Base-by-base conservation (phyloP, 2,797 vertebrate genomes). In the Moxostoma hubbsi region DNA sequence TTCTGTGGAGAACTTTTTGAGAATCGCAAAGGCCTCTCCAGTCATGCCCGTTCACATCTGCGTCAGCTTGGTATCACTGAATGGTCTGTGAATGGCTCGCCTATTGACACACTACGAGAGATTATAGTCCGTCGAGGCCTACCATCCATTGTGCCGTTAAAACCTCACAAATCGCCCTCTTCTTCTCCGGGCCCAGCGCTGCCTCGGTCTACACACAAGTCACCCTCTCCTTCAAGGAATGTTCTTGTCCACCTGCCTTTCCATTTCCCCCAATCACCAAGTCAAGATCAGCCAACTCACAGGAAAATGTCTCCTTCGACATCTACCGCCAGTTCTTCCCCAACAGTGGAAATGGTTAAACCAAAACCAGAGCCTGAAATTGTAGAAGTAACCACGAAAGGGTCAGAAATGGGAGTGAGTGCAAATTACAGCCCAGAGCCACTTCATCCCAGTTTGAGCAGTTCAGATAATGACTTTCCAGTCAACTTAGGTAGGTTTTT, bases 91-190 rank as follows among this genome's bases (percentile, higher is more conserved):
- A 95, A 95, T 15, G 94, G 94, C 16, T 95, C 94, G 0, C 97
- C 96, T 12, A 98, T 98, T 46, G 97, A 98, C 92, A 98, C 97
- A 0, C 90, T 98, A 12, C 89, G 96, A 24, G 97, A 99, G 83
- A 93, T 98, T 89, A 95, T 99, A 89, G 94, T 95, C 6, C 90
- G 95, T 13, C 92, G 95, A 64, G 94, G 94, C 66, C 92, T 96
- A 12, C 93, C 96, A 15, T 94, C 95, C 7, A 94, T 94, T 47
- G 90, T 89, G 75, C 83, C 89, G 82, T 58, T 92, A 2, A 89
- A 93, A 88, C 46, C 93, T 84, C 81, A 90, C 63, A 84, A 96
- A 92, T 89, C 86, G 66, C 91, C 87, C 51, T 94, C 93, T 81
- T 36, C 36, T 36, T 94, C 96, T 7, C 93, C 96, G 0, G 92